These are phyloP conservation scores for Molossus molossus DNA, from an alignment of 2,797 vertebrate species.

Conservation along the genomic window DNA sequence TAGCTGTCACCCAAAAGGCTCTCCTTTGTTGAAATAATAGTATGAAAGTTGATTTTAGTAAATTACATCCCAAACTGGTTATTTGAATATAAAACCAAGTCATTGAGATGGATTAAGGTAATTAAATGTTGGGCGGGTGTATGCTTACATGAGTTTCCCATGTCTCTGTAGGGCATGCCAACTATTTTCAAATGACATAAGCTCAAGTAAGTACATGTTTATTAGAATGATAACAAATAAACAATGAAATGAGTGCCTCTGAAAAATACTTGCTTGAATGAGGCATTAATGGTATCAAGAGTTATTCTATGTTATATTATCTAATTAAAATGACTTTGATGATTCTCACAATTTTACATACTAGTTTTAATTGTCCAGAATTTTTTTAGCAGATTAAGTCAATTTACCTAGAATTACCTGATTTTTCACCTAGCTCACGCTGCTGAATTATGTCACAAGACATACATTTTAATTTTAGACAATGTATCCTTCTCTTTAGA, in stretches of 20 bases:
- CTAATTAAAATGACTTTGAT: constrained; percentile 67
- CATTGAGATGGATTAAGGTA: constrained; percentile 60
- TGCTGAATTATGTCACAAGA: constrained; percentile 15
- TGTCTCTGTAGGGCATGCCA: constrained; percentile 35
- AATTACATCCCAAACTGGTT: constrained; percentile 73
- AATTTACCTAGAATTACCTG: constrained; percentile 42
- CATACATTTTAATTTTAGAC: constrained; percentile 49
- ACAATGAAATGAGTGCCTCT: constrained; percentile 56
- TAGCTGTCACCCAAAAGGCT: constrained; percentile 79
- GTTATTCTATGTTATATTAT: constrained; percentile 60
- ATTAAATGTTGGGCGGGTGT: constrained; percentile 38
- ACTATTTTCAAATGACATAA: constrained; percentile 73
- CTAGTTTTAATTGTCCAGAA: constrained; percentile 38
- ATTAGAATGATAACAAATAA: constrained; percentile 73
- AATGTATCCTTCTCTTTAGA: constrained; percentile 15
- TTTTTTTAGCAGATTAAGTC: constrained; percentile 40
- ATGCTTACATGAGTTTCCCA: constrained; percentile 43
- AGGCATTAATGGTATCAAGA: constrained; percentile 45
- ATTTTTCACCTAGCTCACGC: constrained; percentile 56
- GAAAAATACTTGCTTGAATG: constrained; percentile 65
- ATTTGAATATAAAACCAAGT: constrained; percentile 76
- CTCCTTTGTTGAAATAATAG: constrained; percentile 72
- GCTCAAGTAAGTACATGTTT: constrained; percentile 62
- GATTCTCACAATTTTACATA: constrained; percentile 27
- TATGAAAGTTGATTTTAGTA: constrained; percentile 73